A percentile compares a stretch with the other conserved stretches of the same genome.
Evolutionary conservation across 2,113 vertebrate species (phyloP).

Genomic region (Nerophis lumbriciformis): DNA sequence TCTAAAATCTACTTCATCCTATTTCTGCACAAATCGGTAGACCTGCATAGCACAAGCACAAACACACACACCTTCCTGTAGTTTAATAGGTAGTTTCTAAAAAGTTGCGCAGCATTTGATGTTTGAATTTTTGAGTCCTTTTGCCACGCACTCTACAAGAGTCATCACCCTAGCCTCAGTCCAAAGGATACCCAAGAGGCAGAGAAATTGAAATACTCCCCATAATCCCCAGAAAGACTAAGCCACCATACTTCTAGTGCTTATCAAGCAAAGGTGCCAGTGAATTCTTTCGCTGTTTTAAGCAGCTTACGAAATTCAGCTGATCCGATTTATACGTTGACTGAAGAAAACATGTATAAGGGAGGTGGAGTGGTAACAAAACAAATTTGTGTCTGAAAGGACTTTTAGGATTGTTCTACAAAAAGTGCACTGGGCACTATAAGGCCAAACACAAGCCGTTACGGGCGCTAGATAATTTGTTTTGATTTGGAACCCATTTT

Average conservation of each 20-base stretch:
- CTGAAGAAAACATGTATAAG: constrained; percentile 39
- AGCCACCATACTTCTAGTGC: constrained; percentile 41
- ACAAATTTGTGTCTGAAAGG: neutral
- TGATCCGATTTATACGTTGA: constrained; percentile 59
- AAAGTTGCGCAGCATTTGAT: neutral
- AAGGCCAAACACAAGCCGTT: neutral
- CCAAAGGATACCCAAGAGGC: constrained; percentile 35
- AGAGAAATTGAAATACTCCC: constrained; percentile 59
- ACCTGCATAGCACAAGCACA: too few relatives aligned
- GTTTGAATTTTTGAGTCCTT: constrained; percentile 12
- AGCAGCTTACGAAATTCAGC: constrained; percentile 66
- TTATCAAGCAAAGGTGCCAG: constrained; percentile 58
- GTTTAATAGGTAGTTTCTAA: too few relatives aligned
- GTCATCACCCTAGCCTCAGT: constrained; percentile 30
- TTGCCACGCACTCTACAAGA: constrained; percentile 17
- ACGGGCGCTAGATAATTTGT: neutral
- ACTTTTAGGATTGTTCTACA: neutral
- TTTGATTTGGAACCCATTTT: neutral
- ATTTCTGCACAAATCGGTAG: too few relatives aligned
- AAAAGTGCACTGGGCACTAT: neutral
- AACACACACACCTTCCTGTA: too few relatives aligned
- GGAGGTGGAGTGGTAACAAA: neutral
- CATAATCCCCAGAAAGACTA: constrained; percentile 55
- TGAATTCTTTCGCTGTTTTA: constrained; percentile 63
- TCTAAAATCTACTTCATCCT: too few relatives aligned